Evolutionary conservation across 2,113 vertebrate genomes (phyloP).

Genomic region (Pyxicephalus adspersus): DNA sequence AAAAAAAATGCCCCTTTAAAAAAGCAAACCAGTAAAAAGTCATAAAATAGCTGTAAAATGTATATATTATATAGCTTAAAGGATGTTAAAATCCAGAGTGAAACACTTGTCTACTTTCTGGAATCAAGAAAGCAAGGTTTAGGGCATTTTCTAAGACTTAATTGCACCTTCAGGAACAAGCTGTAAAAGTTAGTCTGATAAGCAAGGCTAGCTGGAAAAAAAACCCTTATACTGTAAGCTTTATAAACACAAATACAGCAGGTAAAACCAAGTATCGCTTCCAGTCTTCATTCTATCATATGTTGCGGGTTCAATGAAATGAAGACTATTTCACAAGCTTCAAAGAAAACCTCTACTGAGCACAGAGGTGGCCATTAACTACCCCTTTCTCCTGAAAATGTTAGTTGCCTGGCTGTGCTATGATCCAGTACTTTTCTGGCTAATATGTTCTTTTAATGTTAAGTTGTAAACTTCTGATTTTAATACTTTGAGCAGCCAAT

Average conservation of each 20-base stretch:
- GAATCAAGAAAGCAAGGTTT: neutral
- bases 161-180: neutral
- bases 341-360: no score
- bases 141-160: neutral
- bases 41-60: neutral
- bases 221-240: neutral
- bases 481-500: no score
- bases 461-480: no score
- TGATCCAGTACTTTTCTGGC: no score
- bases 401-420: no score
- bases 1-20: neutral
- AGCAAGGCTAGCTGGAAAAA: neutral
- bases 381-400: no score
- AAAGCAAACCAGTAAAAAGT: neutral
- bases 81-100: neutral
- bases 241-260: neutral
- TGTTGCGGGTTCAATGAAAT: neutral
- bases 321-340: neutral
- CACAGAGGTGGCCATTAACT: no score
- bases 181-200: neutral
- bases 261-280: neutral
- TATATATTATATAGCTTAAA: conserved; percentile 1
- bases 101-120: neutral
- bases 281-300: neutral
- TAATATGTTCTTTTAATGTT: no score